A percentile compares a stretch with the other conserved stretches of the same genome.
phyloP scores from a whole-genome alignment of 2,797 vertebrate genomes.

The Microchirus variegatus region DNA sequence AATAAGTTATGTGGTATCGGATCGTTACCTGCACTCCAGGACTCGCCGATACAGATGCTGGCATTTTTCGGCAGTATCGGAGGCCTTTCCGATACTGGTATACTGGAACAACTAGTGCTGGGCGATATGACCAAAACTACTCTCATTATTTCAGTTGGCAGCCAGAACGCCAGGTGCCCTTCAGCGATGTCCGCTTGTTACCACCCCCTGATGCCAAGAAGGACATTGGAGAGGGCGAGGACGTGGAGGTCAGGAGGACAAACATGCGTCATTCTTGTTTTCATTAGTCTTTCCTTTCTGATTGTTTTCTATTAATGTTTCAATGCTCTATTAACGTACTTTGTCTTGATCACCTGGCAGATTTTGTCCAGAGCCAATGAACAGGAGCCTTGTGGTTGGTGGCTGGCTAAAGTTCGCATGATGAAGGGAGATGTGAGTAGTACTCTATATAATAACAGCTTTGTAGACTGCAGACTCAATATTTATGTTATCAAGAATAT shows the following conservation, averaged over 20 bases:
- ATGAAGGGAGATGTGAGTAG: slow-evolving; percentile 96
- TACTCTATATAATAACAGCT: not conserved
- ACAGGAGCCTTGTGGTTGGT: slow-evolving; percentile 99
- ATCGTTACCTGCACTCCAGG: no score
- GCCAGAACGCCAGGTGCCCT: slow-evolving; percentile 97
- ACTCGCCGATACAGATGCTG: no score
- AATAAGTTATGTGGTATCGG: no score
- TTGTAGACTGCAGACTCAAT: not conserved
- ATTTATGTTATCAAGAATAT: not conserved
- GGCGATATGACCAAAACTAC: no score
- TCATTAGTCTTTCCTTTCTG: not conserved
- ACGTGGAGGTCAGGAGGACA: slow-evolving; percentile 90
- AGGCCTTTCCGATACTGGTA: no score
- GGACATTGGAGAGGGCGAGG: slow-evolving; percentile 96
- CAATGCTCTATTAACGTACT: no score
- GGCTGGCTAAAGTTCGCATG: slow-evolving; percentile 98
- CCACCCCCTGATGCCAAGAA: slow-evolving; percentile 93
- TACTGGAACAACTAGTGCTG: no score
- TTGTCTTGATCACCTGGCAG: slow-evolving; percentile 65
- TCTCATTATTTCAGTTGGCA: slow-evolving; percentile 87
- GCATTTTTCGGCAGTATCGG: no score
- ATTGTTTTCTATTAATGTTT: not conserved
- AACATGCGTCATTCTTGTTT: no score
- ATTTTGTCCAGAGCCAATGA: slow-evolving; percentile 97
- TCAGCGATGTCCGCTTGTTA: slow-evolving; percentile 93